Percentiles rank a stretch among this genome's conserved stretches.
Evolutionary conservation across 2,113 vertebrate species (phyloP).

Genomic region (Neoarius graeffei): DNA sequence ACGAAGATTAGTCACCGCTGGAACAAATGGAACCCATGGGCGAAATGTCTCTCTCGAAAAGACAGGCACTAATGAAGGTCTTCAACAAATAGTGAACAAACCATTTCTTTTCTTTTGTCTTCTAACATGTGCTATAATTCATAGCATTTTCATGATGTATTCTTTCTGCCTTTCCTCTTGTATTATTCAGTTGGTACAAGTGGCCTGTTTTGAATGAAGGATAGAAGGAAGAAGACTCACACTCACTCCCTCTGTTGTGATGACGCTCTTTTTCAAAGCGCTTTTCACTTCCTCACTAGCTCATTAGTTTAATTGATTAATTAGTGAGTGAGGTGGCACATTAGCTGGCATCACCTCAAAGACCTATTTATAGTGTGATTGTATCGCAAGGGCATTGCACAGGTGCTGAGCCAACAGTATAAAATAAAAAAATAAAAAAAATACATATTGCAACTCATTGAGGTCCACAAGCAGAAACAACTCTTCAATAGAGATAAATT

Average conservation of each 20-base stretch:
- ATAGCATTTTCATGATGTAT: conserved; percentile 18
- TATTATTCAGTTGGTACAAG: conserved; percentile 31
- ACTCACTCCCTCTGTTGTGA: conserved; percentile 47
- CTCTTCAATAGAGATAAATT: not conserved
- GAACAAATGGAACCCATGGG: conserved; percentile 20
- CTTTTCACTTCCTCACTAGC: conserved; percentile 52
- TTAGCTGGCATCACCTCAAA: conserved; percentile 56
- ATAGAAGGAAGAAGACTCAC: conserved; percentile 23
- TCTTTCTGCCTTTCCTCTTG: conserved; percentile 21
- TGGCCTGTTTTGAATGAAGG: conserved; percentile 17
- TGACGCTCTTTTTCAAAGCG: conserved; percentile 51
- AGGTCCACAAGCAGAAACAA: not conserved
- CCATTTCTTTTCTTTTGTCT: conserved; percentile 41
- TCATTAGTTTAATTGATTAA: conserved; percentile 67
- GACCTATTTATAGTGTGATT: conserved; percentile 25
- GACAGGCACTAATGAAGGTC: conserved; percentile 34
- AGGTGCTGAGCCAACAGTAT: conserved; percentile 6
- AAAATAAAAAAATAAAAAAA: not conserved
- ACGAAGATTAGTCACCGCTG: conserved; percentile 38
- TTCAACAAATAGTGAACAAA: conserved; percentile 35
- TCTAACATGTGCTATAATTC: not conserved
- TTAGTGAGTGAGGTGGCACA: conserved; percentile 60
- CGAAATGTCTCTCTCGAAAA: conserved; percentile 25
- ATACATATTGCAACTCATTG: conserved; percentile 5
- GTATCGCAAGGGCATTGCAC: conserved; percentile 25